phyloP scores from a whole-genome alignment of 2,888 invertebrate species.

The Cheilosia pagana region DNA sequence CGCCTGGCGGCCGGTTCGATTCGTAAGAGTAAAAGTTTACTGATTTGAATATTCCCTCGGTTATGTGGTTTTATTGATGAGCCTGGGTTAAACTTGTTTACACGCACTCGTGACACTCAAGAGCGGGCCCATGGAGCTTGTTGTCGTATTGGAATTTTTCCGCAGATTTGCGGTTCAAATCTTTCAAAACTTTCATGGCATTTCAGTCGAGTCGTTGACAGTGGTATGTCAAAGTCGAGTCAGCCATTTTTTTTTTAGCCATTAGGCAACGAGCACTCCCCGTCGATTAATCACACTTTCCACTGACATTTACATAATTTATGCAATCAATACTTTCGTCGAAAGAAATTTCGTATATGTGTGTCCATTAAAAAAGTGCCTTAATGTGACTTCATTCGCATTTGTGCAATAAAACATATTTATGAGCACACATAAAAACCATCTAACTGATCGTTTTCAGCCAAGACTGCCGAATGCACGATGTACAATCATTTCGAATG shows the following conservation, averaged over 20 bases:
- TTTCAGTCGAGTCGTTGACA: background rate
- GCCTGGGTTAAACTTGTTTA: background rate
- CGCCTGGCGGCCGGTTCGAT: constrained; percentile 17
- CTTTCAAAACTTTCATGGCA: background rate
- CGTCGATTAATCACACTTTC: constrained; percentile 8
- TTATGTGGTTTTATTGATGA: constrained; percentile 43
- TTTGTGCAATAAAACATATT: constrained; percentile 13
- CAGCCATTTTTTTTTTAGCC: background rate
- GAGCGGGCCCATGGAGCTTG: background rate
- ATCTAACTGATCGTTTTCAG: constrained; percentile 16
- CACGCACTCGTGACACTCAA: background rate
- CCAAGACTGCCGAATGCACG: constrained; percentile 1
- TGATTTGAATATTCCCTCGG: constrained; percentile 40
- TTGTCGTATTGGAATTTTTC: background rate
- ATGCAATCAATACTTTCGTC: background rate
- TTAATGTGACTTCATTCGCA: constrained; percentile 3
- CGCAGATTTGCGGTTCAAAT: background rate
- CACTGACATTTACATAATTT: constrained; percentile 1
- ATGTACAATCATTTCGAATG: background rate
- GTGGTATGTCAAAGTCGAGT: background rate
- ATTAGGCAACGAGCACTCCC: background rate
- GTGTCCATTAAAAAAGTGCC: background rate
- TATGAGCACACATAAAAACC: background rate
- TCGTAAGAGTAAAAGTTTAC: constrained; percentile 58
- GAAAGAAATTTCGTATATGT: background rate